Evolutionary conservation across 30 jellyfish, hydroid and myxozoan species (phyloP).

Genomic region (Aurelia sp.): DNA sequence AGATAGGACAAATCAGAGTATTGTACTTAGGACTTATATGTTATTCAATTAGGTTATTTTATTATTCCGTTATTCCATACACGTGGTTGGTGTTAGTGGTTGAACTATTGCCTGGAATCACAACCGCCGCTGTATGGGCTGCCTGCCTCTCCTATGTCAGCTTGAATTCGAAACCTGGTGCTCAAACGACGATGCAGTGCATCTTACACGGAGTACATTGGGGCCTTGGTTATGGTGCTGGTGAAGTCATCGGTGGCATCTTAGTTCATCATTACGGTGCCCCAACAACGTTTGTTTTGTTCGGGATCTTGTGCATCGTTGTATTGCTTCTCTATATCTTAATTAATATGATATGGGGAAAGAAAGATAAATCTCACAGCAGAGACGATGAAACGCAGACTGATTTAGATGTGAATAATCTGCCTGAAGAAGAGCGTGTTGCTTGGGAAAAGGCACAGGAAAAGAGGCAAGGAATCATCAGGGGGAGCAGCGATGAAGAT

Average conservation of each 20-base stretch:
- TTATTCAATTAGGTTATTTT: constrained; percentile 94
- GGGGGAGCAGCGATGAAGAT: constrained; percentile 30
- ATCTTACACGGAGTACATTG: constrained; percentile 99
- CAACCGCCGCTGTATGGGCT: constrained; percentile 99
- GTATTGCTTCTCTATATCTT: constrained; percentile 83
- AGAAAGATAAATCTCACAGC: constrained; percentile 77
- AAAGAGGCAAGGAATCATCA: constrained; percentile 32
- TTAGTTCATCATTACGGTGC: constrained; percentile 99
- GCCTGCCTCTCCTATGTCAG: constrained; percentile 98
- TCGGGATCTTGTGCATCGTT: constrained; percentile 96
- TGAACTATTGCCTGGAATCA: constrained; percentile 96
- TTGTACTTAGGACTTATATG: constrained; percentile 90
- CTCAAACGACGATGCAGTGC: constrained; percentile 99
- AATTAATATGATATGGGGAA: constrained; percentile 95
- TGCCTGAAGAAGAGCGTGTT: constrained; percentile 72
- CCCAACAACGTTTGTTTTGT: constrained; percentile 95
- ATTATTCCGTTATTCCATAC: constrained; percentile 94
- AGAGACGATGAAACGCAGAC: constrained; percentile 98
- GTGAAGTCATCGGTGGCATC: constrained; percentile 99
- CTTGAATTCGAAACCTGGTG: constrained; percentile 92
- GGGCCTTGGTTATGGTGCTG: constrained; percentile 99
- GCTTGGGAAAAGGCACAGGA: constrained; percentile 65
- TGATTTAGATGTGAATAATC: constrained; percentile 68
- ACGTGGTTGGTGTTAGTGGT: constrained; percentile 99
- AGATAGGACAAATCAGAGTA: constrained; percentile 95